A percentile compares a stretch with the other conserved stretches of the same genome.
These are phyloP conservation scores for Philonicus albiceps DNA, from an alignment of 2,888 invertebrate genomes.

Conservation along the genomic window DNA sequence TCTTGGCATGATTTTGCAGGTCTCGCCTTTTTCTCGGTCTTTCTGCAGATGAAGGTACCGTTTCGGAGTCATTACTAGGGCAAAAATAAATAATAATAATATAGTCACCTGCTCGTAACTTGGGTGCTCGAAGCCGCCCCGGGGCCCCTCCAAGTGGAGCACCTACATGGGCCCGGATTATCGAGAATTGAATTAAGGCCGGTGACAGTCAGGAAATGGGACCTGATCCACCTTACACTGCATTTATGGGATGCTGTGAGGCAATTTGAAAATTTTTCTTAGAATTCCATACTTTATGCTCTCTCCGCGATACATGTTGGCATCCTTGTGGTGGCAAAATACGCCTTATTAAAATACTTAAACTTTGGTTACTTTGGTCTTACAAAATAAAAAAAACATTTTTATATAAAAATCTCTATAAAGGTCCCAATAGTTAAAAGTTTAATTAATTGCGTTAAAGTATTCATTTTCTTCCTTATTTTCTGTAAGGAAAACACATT, in stretches of 20 bases:
- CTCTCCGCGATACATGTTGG: neutral
- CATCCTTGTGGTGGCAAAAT: neutral
- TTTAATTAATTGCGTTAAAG: no score
- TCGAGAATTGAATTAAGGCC: neutral
- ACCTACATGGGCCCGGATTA: neutral
- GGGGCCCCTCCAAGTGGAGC: neutral
- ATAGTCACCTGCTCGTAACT: constrained; percentile 22
- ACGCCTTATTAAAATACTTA: neutral
- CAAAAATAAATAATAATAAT: neutral
- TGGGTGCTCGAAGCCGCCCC: neutral
- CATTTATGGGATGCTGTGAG: neutral
- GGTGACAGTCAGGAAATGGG: neutral
- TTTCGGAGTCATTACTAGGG: constrained; percentile 13
- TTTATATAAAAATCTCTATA: no score
- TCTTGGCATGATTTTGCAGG: constrained; percentile 23
- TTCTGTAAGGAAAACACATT: neutral
- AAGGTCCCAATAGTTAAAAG: no score
- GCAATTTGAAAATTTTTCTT: no score
- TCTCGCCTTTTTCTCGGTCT: neutral
- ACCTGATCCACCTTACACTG: neutral
- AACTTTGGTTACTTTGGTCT: no score
- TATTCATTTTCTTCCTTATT: no score
- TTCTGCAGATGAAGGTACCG: neutral
- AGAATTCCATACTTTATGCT: neutral
- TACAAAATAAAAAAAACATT: no score